Evolutionary conservation across 2,797 vertebrate species (phyloP).

Genomic region (Tangara arthus): DNA sequence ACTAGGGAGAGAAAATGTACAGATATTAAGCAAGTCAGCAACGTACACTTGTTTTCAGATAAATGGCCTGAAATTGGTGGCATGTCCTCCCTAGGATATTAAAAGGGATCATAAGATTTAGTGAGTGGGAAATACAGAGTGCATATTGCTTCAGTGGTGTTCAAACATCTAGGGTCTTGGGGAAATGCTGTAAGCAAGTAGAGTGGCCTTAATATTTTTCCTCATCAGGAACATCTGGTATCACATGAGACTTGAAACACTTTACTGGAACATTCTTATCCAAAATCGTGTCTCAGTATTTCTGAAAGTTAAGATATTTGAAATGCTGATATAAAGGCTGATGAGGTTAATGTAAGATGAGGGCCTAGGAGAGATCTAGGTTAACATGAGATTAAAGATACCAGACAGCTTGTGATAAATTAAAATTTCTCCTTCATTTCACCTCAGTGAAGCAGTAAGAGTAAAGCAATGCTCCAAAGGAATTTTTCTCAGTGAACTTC

Average conservation of each 20-base stretch:
- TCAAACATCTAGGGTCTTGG: neutral
- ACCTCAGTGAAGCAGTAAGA: neutral
- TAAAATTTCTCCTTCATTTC: neutral
- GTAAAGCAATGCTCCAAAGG: neutral
- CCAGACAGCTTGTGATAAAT: neutral
- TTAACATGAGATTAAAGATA: neutral
- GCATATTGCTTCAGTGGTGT: neutral
- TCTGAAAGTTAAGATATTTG: constrained; percentile 2
- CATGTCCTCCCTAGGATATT: neutral
- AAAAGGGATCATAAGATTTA: neutral
- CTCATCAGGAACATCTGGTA: neutral
- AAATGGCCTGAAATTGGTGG: constrained; percentile 1
- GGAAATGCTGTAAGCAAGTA: neutral
- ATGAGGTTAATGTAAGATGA: constrained; percentile 10
- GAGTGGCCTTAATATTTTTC: neutral
- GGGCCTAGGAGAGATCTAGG: neutral
- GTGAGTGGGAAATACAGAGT: neutral
- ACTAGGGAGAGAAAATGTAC: neutral
- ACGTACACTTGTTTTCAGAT: neutral
- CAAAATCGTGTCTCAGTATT: neutral
- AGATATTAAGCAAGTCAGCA: neutral
- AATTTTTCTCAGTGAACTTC: neutral
- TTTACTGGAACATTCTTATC: neutral
- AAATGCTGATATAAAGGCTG: neutral
- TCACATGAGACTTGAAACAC: neutral